Conservation (phyloP, 2,797 vertebrate species). For the Ctenosaura bakeri region DNA sequence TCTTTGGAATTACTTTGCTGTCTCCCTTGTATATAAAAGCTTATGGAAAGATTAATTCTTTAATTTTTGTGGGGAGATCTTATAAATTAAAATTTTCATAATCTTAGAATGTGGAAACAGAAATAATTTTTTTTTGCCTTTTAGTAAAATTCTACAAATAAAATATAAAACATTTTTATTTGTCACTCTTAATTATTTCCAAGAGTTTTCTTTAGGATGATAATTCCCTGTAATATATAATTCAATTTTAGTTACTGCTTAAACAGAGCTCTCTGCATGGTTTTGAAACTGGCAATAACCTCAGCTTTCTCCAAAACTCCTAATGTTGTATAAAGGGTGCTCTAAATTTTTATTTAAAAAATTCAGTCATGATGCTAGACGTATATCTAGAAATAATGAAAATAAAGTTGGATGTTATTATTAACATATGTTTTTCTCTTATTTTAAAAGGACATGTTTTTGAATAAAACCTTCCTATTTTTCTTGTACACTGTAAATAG, state of each 20-base stretch:
- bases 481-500: slow-evolving; percentile 72
- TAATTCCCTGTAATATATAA: background rate
- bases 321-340: slow-evolving; percentile 18
- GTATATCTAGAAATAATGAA: slow-evolving; percentile 63
- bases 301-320: background rate
- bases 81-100: background rate
- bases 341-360: slow-evolving; percentile 36
- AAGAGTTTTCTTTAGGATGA: background rate
- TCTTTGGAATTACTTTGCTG: too few relatives aligned
- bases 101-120: background rate
- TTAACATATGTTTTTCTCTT: slow-evolving; percentile 72
- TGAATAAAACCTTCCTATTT: slow-evolving; percentile 74
- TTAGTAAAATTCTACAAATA: background rate
- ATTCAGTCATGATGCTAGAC: slow-evolving; percentile 51
- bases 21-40: background rate
- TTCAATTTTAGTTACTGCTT: background rate
- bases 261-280: background rate
- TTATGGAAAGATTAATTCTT: background rate
- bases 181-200: background rate
- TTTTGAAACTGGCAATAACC: background rate
- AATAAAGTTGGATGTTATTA: slow-evolving; percentile 68
- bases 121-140: background rate
- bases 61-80: background rate
- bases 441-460: slow-evolving; percentile 73
- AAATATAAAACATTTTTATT: background rate